Conservation (phyloP, 2,113 vertebrate species). For the Melospiza georgiana region DNA sequence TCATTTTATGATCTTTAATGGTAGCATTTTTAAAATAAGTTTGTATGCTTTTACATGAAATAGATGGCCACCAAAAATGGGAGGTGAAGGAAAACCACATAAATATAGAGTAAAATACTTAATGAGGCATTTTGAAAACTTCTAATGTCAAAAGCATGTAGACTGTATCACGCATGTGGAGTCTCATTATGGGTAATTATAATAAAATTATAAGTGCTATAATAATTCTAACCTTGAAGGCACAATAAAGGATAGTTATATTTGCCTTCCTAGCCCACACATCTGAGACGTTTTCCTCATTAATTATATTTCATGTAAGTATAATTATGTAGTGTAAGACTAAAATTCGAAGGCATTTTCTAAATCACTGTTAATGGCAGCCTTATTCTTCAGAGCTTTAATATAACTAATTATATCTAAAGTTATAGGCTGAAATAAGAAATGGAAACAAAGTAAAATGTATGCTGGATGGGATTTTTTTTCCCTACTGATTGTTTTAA, state of each 20-base stretch:
- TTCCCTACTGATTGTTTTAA: slow-evolving; percentile 35
- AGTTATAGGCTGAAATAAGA: slow-evolving; percentile 35
- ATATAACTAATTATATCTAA: slow-evolving; percentile 37
- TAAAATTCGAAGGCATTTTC: slow-evolving; percentile 56
- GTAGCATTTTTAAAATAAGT: slow-evolving; percentile 70
- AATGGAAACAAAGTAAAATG: slow-evolving; percentile 3
- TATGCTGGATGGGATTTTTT: not conserved
- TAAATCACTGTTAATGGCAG: slow-evolving; percentile 21
- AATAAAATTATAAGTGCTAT: slow-evolving; percentile 83
- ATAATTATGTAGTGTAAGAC: slow-evolving; percentile 63
- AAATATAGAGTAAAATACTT: slow-evolving; percentile 86
- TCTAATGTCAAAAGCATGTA: slow-evolving; percentile 83
- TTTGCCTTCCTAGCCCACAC: slow-evolving; percentile 75
- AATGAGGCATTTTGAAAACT: slow-evolving; percentile 80
- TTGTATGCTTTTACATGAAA: slow-evolving; percentile 67
- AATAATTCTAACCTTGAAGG: slow-evolving; percentile 87
- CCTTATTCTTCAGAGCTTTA: slow-evolving; percentile 45
- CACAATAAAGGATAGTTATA: slow-evolving; percentile 73
- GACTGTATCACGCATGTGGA: slow-evolving; percentile 79
- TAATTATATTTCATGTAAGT: slow-evolving; percentile 77
- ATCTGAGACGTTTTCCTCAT: slow-evolving; percentile 73
- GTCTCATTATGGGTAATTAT: slow-evolving; percentile 89
- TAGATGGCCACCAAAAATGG: slow-evolving; percentile 57
- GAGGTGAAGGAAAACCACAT: slow-evolving; percentile 69
- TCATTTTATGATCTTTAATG: slow-evolving; percentile 83